A percentile compares a stretch with the other conserved stretches of the same genome.
phyloP scores from a whole-genome alignment of 2,113 vertebrate genomes.

The Cercopithecus mona region DNA sequence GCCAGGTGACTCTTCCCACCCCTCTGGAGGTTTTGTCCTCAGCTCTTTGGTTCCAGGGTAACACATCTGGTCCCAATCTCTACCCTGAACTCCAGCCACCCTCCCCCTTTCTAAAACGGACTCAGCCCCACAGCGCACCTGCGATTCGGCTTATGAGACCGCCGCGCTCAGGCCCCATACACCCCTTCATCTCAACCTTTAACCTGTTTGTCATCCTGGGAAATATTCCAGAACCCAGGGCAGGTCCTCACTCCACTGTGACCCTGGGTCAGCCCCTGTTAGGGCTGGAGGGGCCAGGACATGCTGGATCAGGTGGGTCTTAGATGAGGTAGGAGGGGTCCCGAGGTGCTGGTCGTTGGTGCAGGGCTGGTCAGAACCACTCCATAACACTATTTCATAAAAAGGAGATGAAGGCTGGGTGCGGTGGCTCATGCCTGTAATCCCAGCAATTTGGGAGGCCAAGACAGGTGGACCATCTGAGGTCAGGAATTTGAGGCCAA shows the following conservation, averaged over 20 bases:
- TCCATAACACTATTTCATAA: neutral
- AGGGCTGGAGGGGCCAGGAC: neutral
- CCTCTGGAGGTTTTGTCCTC: neutral
- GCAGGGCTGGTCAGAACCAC: neutral
- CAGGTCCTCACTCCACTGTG: neutral
- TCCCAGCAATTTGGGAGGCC: too few species aligned
- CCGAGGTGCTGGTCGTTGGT: neutral
- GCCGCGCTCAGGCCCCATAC: too few species aligned
- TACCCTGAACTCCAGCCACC: neutral
- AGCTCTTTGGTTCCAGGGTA: neutral
- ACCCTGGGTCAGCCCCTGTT: neutral
- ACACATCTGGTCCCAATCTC: neutral
- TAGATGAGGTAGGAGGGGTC: too few species aligned
- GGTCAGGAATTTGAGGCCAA: too few species aligned
- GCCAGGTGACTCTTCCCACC: neutral
- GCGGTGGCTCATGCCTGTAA: too few species aligned
- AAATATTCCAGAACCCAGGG: neutral
- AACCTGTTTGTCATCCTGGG: neutral
- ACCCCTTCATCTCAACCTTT: neutral
- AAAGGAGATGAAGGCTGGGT: neutral
- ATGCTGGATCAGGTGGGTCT: neutral
- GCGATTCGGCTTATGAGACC: too few species aligned
- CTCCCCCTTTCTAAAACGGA: neutral
- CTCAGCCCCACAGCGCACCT: neutral
- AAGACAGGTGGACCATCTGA: too few species aligned